Evolutionary conservation across 2,113 vertebrate genomes (phyloP).

Genomic region (Rhipidura dahli): DNA sequence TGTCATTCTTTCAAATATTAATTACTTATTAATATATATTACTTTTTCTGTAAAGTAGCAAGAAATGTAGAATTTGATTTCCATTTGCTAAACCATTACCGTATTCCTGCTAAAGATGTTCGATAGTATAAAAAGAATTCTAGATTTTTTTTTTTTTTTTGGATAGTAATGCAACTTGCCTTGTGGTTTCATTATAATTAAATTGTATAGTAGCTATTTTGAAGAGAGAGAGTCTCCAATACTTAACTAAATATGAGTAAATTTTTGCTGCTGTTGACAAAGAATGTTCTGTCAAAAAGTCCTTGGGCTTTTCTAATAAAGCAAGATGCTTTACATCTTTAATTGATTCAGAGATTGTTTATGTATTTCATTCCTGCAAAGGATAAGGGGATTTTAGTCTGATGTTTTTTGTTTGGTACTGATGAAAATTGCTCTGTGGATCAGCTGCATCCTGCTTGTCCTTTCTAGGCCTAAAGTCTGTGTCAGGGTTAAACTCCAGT

Average conservation of each 20-base stretch:
- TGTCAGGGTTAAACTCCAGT: not conserved
- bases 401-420: not conserved
- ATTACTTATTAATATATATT: too few species aligned
- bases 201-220: not conserved
- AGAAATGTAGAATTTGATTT: not conserved
- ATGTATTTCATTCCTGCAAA: not conserved
- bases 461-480: not conserved
- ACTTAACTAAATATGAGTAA: not conserved
- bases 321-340: not conserved
- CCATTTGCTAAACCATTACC: not conserved
- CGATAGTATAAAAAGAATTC: not conserved
- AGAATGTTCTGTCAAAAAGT: not conserved
- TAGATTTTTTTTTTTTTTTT: not conserved
- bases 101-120: not conserved
- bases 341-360: not conserved
- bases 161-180: not conserved
- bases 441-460: not conserved
- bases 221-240: not conserved
- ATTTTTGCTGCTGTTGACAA: not conserved
- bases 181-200: not conserved
- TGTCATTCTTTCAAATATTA: not conserved
- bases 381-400: not conserved
- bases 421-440: not conserved
- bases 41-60: not conserved
- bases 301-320: not conserved